Evolutionary conservation across 1,140 invertebrate genomes (phyloP).

Genomic region (Papilio glaucus): DNA sequence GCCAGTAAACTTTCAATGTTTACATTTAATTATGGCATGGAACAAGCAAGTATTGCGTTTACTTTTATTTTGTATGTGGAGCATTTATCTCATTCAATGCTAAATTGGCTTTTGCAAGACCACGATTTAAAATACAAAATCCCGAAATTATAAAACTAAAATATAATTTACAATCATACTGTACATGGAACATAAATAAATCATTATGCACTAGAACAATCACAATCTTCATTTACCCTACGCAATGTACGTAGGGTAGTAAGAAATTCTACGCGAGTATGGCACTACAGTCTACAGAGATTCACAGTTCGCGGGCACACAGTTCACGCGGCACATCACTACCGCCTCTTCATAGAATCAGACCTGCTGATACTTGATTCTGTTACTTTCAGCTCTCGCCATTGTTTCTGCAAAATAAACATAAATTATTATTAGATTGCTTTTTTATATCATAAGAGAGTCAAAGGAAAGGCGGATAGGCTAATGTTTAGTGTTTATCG

Average conservation of each 20-base stretch:
- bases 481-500: too few relatives aligned
- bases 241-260: constrained; percentile 28
- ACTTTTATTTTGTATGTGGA: too few relatives aligned
- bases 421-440: not conserved
- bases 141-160: too few relatives aligned
- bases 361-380: constrained; percentile 57
- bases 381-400: constrained; percentile 74
- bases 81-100: too few relatives aligned
- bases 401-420: constrained; percentile 71
- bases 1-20: too few relatives aligned
- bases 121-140: not conserved
- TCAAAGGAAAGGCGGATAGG: too few relatives aligned
- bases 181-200: constrained; percentile 36
- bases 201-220: constrained; percentile 6
- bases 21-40: too few relatives aligned
- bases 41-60: too few relatives aligned
- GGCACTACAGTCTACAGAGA: constrained; percentile 27
- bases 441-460: too few relatives aligned
- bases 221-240: constrained; percentile 32
- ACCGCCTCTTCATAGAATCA: constrained; percentile 59
- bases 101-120: not conserved
- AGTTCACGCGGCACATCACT: constrained; percentile 28
- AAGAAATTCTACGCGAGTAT: constrained; percentile 18
- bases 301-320: not conserved
- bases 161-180: constrained; percentile 21